Base-by-base conservation (phyloP, 2,888 invertebrate genomes). In the Nomada ferruginata region DNA sequence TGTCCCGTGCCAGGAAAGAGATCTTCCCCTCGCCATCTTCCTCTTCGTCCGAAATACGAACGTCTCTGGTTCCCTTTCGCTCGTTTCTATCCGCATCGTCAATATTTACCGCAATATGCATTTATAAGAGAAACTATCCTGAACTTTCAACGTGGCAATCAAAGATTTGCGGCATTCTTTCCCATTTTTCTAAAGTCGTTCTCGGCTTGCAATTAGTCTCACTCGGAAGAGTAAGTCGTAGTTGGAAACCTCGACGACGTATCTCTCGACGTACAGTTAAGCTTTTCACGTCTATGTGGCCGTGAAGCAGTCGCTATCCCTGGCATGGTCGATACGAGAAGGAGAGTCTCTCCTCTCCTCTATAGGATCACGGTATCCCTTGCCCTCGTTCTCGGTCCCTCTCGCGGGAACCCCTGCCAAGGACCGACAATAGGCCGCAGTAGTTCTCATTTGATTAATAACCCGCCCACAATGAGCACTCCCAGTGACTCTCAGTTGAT, bases 391-490 rank as follows among this genome's bases (percentile, higher is more conserved):
- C 80, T 82, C 79, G 82, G 77, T 76, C 72, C 78, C 82, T 82
- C 80, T 82, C 83, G 79, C 83, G 79, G 86, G 89, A 91, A 89
- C 88, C 89, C 91, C 91, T 87, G 90, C 87, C 88, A 89, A 87
- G 83, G 85, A 76, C 87, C 90, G 90, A 93, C 93, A 93, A 93
- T 93, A 90, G 92, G 89, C 89, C 85, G 86, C 93, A 93, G 93
- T 93, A 93, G 93, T 92, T 93, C 93, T 93, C 93, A 93, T 93
- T 93, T 93, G 93, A 93, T 93, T 93, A 93, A 93, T 93, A 93
- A 93, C 90, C 91, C 91, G 85, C 91, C 92, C 90, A 92, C 93
- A 92, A 92, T 92, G 91, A 92, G 88, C 90, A 86, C 83, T 87
- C 84, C 85, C 93, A 93, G 93, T 92, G 92, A 91, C 89, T 93